Evolutionary conservation across 1,140 invertebrate species (phyloP), one percentile per base, ranked within the genome.

Genomic region (Bombus sibiricus): DNA sequence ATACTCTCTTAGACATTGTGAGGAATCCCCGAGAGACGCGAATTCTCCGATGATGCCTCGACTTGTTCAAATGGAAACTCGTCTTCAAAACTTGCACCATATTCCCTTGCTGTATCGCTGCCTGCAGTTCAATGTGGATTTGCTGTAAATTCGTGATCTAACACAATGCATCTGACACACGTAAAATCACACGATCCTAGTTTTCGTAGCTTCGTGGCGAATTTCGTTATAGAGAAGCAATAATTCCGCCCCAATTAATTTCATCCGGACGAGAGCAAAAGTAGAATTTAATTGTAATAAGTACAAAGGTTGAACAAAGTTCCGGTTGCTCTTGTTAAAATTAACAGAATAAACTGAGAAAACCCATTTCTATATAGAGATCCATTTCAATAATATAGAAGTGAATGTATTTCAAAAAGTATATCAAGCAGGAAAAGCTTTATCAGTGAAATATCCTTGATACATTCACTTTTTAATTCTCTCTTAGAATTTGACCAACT

Each of bases 61-160:
- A 72, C 83, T 85, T 79, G 77, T 80, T 72, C 77, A 41, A 72
- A 73, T 71, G 57, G 77, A 80, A 85, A 85, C 83, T 84, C 37
- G 34, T 37, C 66, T 66, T 72, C 43, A 39, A 84, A 84, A 84
- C 77, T 85, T 37, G 73, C 47, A 18, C 3, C n/a, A 3, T 25
- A 25, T 25, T n/a, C 34, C 8, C 22, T n/a, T 12, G 37, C 64
- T 78, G 34, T 41, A 53, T 47, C 68, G 34, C 12, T 13, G 53
- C 53, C 79, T 62, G 53, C 39, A 47, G n/a, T 68, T 6, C 25
- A 85, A 43, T 47, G 39, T 41, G 28, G 34, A 85, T 77, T 85
- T 80, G 32, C 15, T 15, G 32, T 37, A 62, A 34, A 34, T 53
- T 28, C 32, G 77, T 64, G 64, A 72, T 78, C 22, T 39, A n/a